Evolutionary conservation across 37 sponge, comb jelly and placozoan genomes (phyloP).

Genomic region (Lycopodina hypogea): DNA sequence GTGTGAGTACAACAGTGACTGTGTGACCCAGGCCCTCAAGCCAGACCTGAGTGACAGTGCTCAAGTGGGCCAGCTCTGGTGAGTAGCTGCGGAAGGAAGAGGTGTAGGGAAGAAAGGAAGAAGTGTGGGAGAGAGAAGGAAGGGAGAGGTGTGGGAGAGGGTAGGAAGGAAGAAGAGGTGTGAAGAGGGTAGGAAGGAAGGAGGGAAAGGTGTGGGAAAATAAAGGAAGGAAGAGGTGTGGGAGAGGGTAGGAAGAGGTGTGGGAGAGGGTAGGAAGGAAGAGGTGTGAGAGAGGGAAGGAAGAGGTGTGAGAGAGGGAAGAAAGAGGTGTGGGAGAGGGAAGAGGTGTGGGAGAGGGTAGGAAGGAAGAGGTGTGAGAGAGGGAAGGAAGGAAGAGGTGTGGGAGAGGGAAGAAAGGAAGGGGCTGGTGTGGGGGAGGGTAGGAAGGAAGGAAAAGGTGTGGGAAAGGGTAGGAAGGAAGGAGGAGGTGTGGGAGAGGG

Average conservation of each 20-base stretch:
- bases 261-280: too few relatives aligned
- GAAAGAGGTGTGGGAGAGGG: too few relatives aligned
- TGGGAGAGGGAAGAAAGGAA: too few relatives aligned
- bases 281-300: not conserved
- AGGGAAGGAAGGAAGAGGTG: too few relatives aligned
- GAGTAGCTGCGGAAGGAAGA: not conserved
- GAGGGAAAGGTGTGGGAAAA: not conserved
- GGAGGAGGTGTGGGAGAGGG: not conserved
- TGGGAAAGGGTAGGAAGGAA: slow-evolving; percentile 17
- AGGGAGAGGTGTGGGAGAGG: not conserved
- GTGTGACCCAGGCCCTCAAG: slow-evolving; percentile 24
- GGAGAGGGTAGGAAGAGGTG: too few relatives aligned
- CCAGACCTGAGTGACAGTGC: slow-evolving; percentile 30
- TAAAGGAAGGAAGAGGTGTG: too few relatives aligned
- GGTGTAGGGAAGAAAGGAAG: too few relatives aligned
- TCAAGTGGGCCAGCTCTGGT: slow-evolving; percentile 56
- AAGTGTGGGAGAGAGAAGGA: too few relatives aligned
- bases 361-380: too few relatives aligned
- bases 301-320: slow-evolving; percentile 16
- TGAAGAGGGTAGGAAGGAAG: slow-evolving; percentile 12
- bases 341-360: too few relatives aligned
- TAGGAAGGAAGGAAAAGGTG: slow-evolving; percentile 16
- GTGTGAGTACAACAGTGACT: slow-evolving; percentile 25
- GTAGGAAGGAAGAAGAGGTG: slow-evolving; percentile 18
- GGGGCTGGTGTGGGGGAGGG: not conserved